phyloP scores from a whole-genome alignment of 2,113 vertebrate species.

The Spea bombifrons region DNA sequence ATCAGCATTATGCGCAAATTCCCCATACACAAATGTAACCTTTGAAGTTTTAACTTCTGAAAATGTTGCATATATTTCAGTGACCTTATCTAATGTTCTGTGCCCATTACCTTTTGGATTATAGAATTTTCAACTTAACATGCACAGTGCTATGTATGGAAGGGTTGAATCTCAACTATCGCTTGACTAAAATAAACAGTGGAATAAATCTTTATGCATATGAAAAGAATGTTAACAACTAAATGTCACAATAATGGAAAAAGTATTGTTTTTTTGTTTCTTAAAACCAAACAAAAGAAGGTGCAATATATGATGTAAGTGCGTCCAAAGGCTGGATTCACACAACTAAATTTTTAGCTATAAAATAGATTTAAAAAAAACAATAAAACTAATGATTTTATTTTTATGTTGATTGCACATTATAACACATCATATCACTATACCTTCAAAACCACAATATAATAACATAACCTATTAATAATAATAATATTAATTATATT shows the following conservation, averaged over 20 bases:
- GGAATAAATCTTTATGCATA: slow-evolving; percentile 2
- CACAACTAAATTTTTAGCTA: no score
- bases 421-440: no score
- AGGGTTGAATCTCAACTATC: not conserved
- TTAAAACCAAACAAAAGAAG: no score
- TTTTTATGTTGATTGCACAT: no score
- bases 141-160: not conserved
- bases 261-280: not conserved
- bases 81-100: slow-evolving; percentile 19
- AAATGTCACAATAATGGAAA: slow-evolving; percentile 12
- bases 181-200: slow-evolving; percentile 1
- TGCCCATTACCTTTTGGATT: slow-evolving; percentile 15
- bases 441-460: no score
- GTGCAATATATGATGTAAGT: no score
- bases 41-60: slow-evolving; percentile 33
- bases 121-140: not conserved
- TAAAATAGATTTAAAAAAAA: no score
- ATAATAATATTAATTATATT: no score
- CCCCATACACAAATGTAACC: slow-evolving; percentile 28
- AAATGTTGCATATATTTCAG: slow-evolving; percentile 15
- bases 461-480: no score
- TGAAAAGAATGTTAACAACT: slow-evolving; percentile 10
- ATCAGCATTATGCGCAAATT: slow-evolving; percentile 19
- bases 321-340: no score
- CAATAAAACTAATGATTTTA: no score